Conservation (phyloP, 2,113 vertebrate species). For the Leptocoma aspasia region DNA sequence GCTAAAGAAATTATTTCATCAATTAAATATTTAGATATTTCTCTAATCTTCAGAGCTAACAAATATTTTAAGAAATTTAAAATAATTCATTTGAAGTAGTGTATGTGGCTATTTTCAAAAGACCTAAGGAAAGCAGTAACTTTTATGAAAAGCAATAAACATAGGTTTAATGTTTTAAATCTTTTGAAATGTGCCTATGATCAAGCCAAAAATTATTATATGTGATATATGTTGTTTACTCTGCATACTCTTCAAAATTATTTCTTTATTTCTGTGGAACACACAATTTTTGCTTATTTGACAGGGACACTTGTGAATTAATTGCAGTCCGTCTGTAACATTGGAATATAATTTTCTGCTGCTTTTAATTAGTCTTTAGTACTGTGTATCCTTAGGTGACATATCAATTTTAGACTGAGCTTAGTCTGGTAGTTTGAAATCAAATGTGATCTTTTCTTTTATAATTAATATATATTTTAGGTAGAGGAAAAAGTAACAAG, state of each 20-base stretch:
- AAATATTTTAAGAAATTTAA: neutral
- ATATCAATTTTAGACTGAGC: neutral
- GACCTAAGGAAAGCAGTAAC: neutral
- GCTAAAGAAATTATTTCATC: neutral
- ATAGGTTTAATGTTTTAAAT: neutral
- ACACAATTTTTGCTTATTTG: neutral
- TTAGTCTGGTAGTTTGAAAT: neutral
- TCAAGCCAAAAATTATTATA: neutral
- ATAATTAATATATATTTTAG: neutral
- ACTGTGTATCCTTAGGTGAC: neutral
- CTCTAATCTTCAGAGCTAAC: neutral
- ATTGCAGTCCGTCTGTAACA: neutral
- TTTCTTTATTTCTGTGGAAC: neutral
- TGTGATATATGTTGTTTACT: neutral
- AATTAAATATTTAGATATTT: neutral
- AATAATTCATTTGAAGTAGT: neutral
- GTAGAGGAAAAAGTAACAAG: neutral
- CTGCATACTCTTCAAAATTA: neutral
- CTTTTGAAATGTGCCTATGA: neutral
- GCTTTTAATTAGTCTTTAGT: neutral
- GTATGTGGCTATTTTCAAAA: neutral
- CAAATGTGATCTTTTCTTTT: neutral
- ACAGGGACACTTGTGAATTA: neutral
- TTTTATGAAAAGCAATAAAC: neutral
- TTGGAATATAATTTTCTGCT: neutral